Evolutionary conservation across 2,888 invertebrate species (phyloP).

Genomic region (Hirtodrosophila trivittata): DNA sequence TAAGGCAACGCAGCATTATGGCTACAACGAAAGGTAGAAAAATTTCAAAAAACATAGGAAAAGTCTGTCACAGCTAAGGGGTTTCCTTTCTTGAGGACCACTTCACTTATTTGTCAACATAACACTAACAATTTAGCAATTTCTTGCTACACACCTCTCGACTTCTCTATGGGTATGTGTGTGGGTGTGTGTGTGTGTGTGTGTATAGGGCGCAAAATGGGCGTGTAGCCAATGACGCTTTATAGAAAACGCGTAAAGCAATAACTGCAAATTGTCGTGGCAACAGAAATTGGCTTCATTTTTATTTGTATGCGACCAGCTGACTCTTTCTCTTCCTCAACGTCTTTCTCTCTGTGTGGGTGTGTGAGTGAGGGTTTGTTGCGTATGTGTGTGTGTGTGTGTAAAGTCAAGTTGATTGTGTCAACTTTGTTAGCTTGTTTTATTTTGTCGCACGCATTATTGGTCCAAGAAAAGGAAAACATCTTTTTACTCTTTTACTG

Average conservation of each 20-base stretch:
- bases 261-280: conserved; percentile 69
- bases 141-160: too few species aligned
- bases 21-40: not conserved
- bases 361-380: not conserved
- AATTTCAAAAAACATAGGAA: not conserved
- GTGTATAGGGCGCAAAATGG: not conserved
- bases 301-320: conserved; percentile 67
- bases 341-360: not conserved
- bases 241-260: conserved; percentile 59
- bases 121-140: conserved; percentile 57
- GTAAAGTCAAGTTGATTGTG: conserved; percentile 42
- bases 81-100: too few species aligned
- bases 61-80: too few species aligned
- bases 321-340: conserved; percentile 13
- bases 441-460: conserved; percentile 29
- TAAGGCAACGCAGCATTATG: not conserved
- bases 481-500: not conserved
- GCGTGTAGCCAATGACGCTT: not conserved
- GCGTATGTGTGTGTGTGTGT: not conserved
- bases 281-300: conserved; percentile 71
- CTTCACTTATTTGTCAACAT: conserved; percentile 65
- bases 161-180: too few species aligned
- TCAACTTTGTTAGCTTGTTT: conserved; percentile 62
- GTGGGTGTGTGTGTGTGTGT: not conserved
- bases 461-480: conserved; percentile 2